Conservation (phyloP, 2,113 vertebrate genomes). For the Eubucco bourcierii region DNA sequence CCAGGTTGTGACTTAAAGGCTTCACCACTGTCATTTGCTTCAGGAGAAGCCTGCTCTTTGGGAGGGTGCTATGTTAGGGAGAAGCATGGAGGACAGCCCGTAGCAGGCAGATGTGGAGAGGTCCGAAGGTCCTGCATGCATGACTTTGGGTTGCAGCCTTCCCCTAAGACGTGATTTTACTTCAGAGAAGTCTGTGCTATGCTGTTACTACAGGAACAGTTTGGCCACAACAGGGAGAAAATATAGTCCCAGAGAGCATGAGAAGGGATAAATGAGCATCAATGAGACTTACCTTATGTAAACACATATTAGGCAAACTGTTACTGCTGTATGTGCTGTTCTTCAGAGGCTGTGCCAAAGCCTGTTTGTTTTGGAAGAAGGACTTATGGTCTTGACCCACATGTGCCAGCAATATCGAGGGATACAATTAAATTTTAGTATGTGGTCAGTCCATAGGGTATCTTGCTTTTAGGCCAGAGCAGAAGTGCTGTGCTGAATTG, state of each 20-base stretch:
- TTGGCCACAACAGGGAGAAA: not conserved
- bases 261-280: not conserved
- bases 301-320: not conserved
- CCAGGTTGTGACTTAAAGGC: not conserved
- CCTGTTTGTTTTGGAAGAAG: not conserved
- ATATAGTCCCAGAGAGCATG: not conserved
- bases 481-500: not conserved
- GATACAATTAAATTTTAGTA: not conserved
- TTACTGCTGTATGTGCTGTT: not conserved
- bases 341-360: not conserved
- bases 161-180: not conserved
- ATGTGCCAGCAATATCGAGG: not conserved
- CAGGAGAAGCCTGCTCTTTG: not conserved
- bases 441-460: not conserved
- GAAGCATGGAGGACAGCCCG: rapidly evolving
- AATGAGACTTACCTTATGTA: not conserved
- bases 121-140: not conserved
- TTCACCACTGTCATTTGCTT: not conserved
- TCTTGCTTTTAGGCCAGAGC: not conserved
- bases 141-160: not conserved
- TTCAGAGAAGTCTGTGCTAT: not conserved
- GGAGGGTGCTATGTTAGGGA: not conserved
- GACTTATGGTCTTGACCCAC: not conserved
- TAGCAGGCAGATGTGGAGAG: not conserved
- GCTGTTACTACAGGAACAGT: not conserved